A percentile compares a stretch with the other conserved stretches of the same genome.
Evolutionary conservation across 2,113 vertebrate genomes (phyloP).

Genomic region (Ammodytes dubius): DNA sequence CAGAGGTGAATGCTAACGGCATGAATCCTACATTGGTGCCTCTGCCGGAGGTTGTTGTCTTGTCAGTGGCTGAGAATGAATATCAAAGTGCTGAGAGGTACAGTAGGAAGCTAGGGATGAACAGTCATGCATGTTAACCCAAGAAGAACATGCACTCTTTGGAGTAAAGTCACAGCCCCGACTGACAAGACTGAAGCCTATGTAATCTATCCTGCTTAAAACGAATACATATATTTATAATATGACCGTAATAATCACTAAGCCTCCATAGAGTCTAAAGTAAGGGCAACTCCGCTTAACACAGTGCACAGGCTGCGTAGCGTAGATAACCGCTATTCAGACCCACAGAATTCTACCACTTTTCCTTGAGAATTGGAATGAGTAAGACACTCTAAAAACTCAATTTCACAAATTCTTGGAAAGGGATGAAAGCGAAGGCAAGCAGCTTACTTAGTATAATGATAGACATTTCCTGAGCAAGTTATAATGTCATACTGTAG

Average conservation of each 20-base stretch:
- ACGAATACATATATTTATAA: background rate
- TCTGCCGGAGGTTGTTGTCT: constrained; percentile 1
- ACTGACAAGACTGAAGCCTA: constrained; percentile 34
- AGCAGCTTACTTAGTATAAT: constrained; percentile 29
- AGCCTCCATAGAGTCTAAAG: constrained; percentile 31
- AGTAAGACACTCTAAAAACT: constrained; percentile 60
- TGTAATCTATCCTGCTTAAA: constrained; percentile 58
- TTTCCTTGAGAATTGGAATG: constrained; percentile 52
- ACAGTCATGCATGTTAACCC: constrained; percentile 20
- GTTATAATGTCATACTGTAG: constrained; percentile 8
- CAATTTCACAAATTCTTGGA: constrained; percentile 65
- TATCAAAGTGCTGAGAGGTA: constrained; percentile 1
- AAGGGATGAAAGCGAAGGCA: constrained; percentile 33
- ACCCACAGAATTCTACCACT: constrained; percentile 37
- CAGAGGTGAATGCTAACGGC: constrained; percentile 9
- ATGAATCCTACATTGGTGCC: constrained; percentile 11
- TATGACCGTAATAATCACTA: constrained; percentile 41
- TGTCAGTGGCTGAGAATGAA: constrained; percentile 2
- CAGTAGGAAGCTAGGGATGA: background rate
- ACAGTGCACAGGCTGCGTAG: constrained; percentile 43
- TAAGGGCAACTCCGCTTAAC: constrained; percentile 65
- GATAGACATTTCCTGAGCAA: constrained; percentile 35
- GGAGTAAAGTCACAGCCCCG: constrained; percentile 19
- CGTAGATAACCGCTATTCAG: constrained; percentile 66
- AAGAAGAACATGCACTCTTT: constrained; percentile 15